These are phyloP conservation scores for Psettodes erumei DNA, from an alignment of 2,113 vertebrate species.

Conservation along the genomic window DNA sequence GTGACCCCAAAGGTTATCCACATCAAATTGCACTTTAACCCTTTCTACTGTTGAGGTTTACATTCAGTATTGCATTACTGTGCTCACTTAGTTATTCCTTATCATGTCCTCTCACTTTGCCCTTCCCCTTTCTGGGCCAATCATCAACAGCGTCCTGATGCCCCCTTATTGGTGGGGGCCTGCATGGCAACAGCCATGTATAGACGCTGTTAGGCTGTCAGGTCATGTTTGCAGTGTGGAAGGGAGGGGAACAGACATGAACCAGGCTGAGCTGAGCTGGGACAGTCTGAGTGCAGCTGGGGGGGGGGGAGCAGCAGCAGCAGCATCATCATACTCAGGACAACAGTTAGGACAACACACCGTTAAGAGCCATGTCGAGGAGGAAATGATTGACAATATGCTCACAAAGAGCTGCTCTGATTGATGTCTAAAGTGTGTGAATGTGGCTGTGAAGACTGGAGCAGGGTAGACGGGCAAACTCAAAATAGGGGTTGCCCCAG, in stretches of 20 bases:
- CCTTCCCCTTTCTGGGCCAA: conserved; percentile 27
- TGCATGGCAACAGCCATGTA: conserved; percentile 60
- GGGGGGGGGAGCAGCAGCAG: conserved; percentile 42
- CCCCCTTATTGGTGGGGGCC: neutral
- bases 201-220: conserved; percentile 47
- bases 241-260: conserved; percentile 48
- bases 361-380: neutral
- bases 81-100: neutral
- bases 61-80: conserved; percentile 23
- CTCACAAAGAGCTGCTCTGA: conserved; percentile 4
- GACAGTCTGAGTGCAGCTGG: neutral
- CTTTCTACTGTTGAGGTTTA: neutral
- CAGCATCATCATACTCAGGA: conserved; percentile 4
- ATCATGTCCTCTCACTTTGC: conserved; percentile 12
- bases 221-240: conserved; percentile 45
- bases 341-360: conserved; percentile 4
- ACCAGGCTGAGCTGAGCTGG: too few species aligned
- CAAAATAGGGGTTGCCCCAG: conserved; percentile 31
- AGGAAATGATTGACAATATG: conserved; percentile 10
- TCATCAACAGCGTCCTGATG: neutral
- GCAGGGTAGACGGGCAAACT: conserved; percentile 6
- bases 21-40: conserved; percentile 15
- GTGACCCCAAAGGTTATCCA: conserved; percentile 1
- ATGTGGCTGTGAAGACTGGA: conserved; percentile 3
- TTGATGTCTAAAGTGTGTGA: too few species aligned